Conservation (phyloP, 2,797 vertebrate species). For the Eospalax fontanierii region DNA sequence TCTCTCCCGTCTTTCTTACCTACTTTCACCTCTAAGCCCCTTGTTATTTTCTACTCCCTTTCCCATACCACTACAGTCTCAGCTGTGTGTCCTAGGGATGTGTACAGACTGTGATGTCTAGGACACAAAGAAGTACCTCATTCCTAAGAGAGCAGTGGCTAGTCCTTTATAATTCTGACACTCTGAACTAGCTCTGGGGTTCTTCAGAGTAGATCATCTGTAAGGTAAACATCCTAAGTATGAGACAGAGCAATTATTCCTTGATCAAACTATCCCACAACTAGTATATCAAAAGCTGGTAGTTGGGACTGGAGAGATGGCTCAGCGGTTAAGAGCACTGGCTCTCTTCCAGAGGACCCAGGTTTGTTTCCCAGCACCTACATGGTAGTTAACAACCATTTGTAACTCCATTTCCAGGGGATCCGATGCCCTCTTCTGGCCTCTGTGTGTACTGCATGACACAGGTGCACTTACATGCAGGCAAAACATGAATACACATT, state of each 20-base stretch:
- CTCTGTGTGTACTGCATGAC: too few relatives aligned
- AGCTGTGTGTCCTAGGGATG: not conserved
- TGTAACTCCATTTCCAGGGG: too few relatives aligned
- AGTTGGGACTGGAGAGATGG: not conserved
- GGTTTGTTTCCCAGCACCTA: too few relatives aligned
- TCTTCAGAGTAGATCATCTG: not conserved
- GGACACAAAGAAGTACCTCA: not conserved
- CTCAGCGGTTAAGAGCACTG: too few relatives aligned
- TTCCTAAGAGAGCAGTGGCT: not conserved
- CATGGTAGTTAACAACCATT: too few relatives aligned
- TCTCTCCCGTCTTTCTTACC: not conserved
- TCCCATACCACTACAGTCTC: not conserved
- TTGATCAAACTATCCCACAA: not conserved
- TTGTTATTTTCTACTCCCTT: not conserved
- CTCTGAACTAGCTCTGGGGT: not conserved
- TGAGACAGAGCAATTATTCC: conserved; percentile 39
- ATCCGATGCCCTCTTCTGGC: too few relatives aligned
- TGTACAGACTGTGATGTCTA: not conserved
- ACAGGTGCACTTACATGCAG: too few relatives aligned
- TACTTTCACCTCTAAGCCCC: not conserved
- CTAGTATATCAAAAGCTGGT: not conserved
- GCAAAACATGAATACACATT: too few relatives aligned
- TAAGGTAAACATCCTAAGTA: not conserved
- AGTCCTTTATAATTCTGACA: not conserved
- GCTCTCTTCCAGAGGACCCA: too few relatives aligned